Percentiles rank a stretch among this genome's conserved stretches.
Conservation (phyloP, 2,797 vertebrate species). For the Paratrypauchen microcephalus region DNA sequence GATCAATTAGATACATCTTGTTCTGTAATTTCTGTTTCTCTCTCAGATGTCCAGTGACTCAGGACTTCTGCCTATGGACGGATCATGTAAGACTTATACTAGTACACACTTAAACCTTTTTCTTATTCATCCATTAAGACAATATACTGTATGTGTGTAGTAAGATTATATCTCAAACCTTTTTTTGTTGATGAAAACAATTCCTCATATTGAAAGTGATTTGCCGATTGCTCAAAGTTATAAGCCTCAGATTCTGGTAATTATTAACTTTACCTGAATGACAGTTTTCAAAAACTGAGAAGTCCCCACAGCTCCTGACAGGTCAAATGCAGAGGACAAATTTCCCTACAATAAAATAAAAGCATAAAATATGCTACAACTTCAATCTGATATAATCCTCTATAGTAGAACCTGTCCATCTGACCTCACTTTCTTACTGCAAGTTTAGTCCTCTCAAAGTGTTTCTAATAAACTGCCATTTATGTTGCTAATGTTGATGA, state of each 20-base stretch:
- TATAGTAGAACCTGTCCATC: not conserved
- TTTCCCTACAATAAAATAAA: not conserved
- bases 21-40: constrained; percentile 16
- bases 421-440: no score
- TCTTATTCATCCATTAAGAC: not conserved
- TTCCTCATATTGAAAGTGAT: no score
- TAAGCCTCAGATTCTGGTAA: not conserved
- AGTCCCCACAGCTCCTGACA: no score
- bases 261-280: not conserved
- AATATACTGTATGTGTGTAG: not conserved
- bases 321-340: not conserved
- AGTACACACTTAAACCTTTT: not conserved
- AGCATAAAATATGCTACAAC: not conserved
- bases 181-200: not conserved
- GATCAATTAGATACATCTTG: constrained; percentile 36
- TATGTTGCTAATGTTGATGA: not conserved
- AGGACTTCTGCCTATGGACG: constrained; percentile 42
- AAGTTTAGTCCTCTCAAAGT: not conserved
- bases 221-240: no score
- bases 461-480: not conserved
- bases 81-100: constrained; percentile 47
- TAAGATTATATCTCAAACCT: no score
- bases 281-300: no score
- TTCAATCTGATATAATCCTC: not conserved
- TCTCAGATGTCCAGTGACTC: constrained; percentile 49